Conservation (phyloP, 2,888 invertebrate genomes). For the Scrobipalpa costella region DNA sequence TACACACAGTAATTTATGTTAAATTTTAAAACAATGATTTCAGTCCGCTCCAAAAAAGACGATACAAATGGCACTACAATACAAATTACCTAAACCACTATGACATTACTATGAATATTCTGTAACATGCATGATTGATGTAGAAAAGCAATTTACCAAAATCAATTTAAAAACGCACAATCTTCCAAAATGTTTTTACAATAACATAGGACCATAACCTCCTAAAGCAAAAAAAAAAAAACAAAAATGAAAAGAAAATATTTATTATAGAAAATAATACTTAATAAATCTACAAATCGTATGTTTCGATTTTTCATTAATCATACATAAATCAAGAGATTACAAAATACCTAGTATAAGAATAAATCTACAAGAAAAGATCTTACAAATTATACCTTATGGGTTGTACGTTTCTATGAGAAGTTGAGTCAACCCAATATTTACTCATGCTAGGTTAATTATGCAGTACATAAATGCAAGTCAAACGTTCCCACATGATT, state of each 20-base stretch:
- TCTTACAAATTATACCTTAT: conserved; percentile 75
- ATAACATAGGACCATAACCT: conserved; percentile 3
- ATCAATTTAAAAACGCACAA: neutral
- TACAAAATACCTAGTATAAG: conserved; percentile 72
- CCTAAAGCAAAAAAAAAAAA: conserved; percentile 24
- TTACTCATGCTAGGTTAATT: conserved; percentile 63
- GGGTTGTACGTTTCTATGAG: conserved; percentile 77
- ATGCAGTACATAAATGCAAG: conserved; percentile 45
- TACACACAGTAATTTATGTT: conserved; percentile 70
- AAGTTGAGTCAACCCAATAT: conserved; percentile 68
- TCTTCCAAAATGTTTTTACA: conserved; percentile 32
- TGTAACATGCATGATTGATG: conserved; percentile 26
- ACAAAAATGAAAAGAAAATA: conserved; percentile 45
- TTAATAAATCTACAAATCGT: conserved; percentile 67
- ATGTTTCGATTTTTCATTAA: conserved; percentile 60
- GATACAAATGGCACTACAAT: conserved; percentile 56
- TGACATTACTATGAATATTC: conserved; percentile 24
- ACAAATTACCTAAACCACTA: conserved; percentile 10
- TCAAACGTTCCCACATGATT: conserved; percentile 72
- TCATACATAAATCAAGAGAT: conserved; percentile 66
- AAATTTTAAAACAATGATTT: conserved; percentile 49
- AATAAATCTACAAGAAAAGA: conserved; percentile 59
- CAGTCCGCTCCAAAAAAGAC: conserved; percentile 51
- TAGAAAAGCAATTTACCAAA: conserved; percentile 38
- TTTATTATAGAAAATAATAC: conserved; percentile 78